Base-by-base conservation (phyloP, 2,797 vertebrate species). In the Anolis apletophallus region DNA sequence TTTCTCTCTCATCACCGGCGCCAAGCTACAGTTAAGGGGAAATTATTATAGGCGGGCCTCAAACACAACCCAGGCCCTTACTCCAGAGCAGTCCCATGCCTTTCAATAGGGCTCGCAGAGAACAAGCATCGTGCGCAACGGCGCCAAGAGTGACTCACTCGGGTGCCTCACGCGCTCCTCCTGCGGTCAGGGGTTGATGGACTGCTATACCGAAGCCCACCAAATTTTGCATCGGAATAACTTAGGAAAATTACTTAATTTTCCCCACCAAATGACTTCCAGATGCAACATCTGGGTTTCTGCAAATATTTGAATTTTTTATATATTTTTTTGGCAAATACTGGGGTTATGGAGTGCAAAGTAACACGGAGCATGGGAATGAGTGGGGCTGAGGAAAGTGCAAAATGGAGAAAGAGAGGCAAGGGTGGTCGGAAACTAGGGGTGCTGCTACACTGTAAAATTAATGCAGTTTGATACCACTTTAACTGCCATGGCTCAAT, bases 281-380 rank as follows among this genome's bases (percentile, higher is more conserved):
- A 87, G 86, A 87, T 73, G 81, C 76, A 64, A 64, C 86, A 79
- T 87, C 64, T 87, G 86, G 81, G n/a, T 72, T 73, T 83, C 80
- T 83, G 74, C 74, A 87, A 72, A 83, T 59, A 59, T 40, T 46
- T 36, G 59, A 46, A 26, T 23, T 1, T 7, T 7, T 32, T 75
- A 7, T 1, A 3, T 7, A 14, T 75, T 78, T 21, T 36, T 57
- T 83, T 87, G 55, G 68, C 81, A 83, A 81, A 57, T 3, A 3
- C 36, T 7, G 55, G 12, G 46, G 32, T 64, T 73, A 59, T 7
- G 29, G 64, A n/a, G 64, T 34, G 68, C 29, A 3, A 34, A 32
- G 55, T 36, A 36, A 36, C 68, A 29, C 12, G n/a, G 52, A 83
- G n/a, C 16, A 32, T 68, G 85, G 72, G 54, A 29, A 16, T 14